Evolutionary conservation across 2,888 invertebrate genomes (phyloP), one percentile per base, ranked within the genome.

Genomic region (Herminia tarsipennalis): DNA sequence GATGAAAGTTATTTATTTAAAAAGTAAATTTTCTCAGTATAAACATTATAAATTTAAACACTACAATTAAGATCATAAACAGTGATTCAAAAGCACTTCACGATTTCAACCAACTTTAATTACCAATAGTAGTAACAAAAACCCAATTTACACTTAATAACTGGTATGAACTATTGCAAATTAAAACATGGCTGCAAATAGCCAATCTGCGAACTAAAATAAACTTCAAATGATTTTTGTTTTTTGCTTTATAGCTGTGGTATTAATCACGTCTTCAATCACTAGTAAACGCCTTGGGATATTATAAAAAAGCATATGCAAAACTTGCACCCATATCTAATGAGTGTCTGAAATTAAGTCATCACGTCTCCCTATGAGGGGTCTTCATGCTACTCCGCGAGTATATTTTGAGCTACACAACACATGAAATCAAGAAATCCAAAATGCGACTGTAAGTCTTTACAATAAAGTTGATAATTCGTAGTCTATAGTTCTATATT

Each of bases 321-420:
- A 75, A 76, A 70, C 68, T 74, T 73, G 73, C 74, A 77, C 74
- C 80, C 81, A 76, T 77, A 79, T 75, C 81, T 78, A 86, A 86
- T 83, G 72, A 59, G 69, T 67, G 78, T 63, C 71, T 76, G 77
- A 78, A 86, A 87, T 88, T 83, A 85, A 87, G 85, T 83, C 88
- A 84, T 88, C 86, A 83, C 70, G 70, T 70, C 75, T 73, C 80
- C 73, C 80, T 80, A 80, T 76, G 73, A 82, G 80, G 76, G 80
- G 82, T 75, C 78, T 78, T 60, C 65, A 76, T 70, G 71, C 73
- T 76, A 70, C 76, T 76, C 68, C 70, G 35, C 68, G 73, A 66
- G 73, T 76, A 69, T 77, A 76, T 72, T 78, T 78, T 50, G 50
- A 63, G 47, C 48, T 47, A 49, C 48, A 50, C 48, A 43, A 37